Conservation (phyloP, 2,113 vertebrate genomes). For the Eclectus roratus region DNA sequence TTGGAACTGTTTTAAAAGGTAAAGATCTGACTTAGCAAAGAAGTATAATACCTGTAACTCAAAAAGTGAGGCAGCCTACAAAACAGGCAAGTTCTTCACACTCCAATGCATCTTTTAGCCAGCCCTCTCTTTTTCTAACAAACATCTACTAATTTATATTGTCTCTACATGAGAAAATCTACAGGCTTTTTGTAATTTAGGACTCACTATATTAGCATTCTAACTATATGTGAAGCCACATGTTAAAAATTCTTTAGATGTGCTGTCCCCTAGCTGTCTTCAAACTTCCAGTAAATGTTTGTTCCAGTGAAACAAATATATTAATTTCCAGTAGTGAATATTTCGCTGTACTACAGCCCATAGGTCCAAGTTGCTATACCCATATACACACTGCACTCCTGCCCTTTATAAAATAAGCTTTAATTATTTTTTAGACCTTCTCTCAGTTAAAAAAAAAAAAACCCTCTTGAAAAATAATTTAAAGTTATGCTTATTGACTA, state of each 20-base stretch:
- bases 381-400: background rate
- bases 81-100: slow-evolving; percentile 10
- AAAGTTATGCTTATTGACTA: background rate
- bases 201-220: background rate
- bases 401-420: background rate
- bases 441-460: background rate
- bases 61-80: background rate
- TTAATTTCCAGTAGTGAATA: slow-evolving; percentile 16
- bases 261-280: slow-evolving; percentile 11
- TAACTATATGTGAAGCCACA: slow-evolving; percentile 16
- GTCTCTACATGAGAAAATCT: background rate
- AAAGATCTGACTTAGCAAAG: background rate
- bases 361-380: background rate
- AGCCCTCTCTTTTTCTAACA: background rate
- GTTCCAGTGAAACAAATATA: slow-evolving; percentile 12
- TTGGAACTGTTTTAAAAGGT: background rate
- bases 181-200: background rate
- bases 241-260: background rate
- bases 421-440: background rate
- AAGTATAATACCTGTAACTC: background rate
- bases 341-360: background rate
- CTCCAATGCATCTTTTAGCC: background rate
- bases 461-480: slow-evolving; percentile 25
- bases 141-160: background rate
- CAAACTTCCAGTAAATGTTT: slow-evolving; percentile 1